Evolutionary conservation across 2,888 invertebrate species (phyloP).

Genomic region (Epirrhoe tristata): DNA sequence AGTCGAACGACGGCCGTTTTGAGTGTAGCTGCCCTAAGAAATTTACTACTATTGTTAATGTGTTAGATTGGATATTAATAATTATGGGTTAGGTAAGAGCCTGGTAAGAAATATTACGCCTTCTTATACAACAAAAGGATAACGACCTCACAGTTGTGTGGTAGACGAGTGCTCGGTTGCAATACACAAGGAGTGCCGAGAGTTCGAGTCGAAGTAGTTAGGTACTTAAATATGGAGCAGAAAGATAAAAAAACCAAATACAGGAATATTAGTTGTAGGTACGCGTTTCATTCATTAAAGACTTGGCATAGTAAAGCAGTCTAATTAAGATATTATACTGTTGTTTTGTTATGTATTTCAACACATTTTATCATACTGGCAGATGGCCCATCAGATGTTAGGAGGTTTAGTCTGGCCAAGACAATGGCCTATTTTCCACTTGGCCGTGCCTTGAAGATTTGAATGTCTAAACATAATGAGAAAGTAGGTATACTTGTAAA

Average conservation of each 20-base stretch:
- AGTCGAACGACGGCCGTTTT: conserved; percentile 55
- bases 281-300: background rate
- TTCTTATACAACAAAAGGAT: background rate
- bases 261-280: background rate
- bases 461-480: background rate
- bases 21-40: conserved; percentile 43
- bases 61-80: conserved; percentile 17
- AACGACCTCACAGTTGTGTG: no score
- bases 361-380: conserved; percentile 5
- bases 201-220: no score
- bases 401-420: conserved; percentile 9
- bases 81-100: conserved; percentile 11
- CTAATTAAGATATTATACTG: background rate
- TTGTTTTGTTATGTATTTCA: conserved; percentile 6
- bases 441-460: conserved; percentile 5
- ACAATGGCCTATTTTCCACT: conserved; percentile 20
- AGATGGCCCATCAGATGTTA: conserved; percentile 18
- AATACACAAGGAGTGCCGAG: no score
- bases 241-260: background rate
- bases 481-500: no score
- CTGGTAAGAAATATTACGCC: conserved; percentile 4
- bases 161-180: no score
- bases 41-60: conserved; percentile 30
- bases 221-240: background rate
- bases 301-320: background rate